Evolutionary conservation across 2,113 vertebrate genomes (phyloP).

Genomic region (Puma concolor): DNA sequence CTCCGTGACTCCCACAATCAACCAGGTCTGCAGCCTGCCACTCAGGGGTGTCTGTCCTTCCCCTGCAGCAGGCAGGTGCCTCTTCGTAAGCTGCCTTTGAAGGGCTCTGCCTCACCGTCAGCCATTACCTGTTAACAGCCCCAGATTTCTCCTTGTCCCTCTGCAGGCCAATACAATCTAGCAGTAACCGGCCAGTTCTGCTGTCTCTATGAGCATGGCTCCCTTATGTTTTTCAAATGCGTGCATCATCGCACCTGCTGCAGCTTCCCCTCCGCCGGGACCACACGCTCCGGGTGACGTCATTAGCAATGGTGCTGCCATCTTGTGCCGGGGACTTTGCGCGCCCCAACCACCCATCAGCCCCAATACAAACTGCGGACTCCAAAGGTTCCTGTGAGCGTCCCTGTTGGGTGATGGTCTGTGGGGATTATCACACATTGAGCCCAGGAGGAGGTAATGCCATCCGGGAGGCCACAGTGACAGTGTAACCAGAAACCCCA

Average conservation of each 20-base stretch:
- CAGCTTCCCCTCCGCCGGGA: background rate
- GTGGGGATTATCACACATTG: rapidly evolving
- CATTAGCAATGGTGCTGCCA: background rate
- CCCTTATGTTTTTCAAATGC: background rate
- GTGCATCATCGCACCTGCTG: background rate
- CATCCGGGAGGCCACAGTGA: background rate
- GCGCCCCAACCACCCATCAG: background rate
- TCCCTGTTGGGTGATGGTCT: background rate
- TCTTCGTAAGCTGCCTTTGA: background rate
- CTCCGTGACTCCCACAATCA: background rate
- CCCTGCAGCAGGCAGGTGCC: no score
- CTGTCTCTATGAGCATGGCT: no score
- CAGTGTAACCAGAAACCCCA: background rate
- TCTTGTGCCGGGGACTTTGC: background rate
- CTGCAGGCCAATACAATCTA: background rate
- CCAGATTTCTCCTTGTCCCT: background rate
- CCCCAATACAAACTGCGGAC: background rate
- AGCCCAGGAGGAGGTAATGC: background rate
- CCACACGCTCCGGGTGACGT: background rate
- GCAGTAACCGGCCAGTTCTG: background rate
- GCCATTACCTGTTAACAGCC: background rate
- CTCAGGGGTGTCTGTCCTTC: background rate
- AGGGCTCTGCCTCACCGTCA: no score
- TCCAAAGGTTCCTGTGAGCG: background rate
- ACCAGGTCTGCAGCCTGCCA: background rate